phyloP scores from a whole-genome alignment of 1,140 invertebrate species.

The Laupala kohalensis region DNA sequence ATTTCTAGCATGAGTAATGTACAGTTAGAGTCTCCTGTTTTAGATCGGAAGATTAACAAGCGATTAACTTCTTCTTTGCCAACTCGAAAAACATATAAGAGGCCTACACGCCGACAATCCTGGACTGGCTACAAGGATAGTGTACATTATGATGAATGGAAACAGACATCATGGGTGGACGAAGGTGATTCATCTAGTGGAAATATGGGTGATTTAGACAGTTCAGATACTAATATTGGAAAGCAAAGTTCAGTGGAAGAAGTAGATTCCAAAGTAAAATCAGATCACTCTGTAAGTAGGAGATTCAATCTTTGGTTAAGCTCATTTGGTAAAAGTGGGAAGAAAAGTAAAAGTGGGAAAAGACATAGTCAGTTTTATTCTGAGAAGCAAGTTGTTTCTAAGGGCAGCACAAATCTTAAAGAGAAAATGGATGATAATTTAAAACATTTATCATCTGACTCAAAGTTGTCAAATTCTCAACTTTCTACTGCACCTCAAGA shows the following conservation, averaged over 20 bases:
- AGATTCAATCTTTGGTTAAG: slow-evolving; percentile 18
- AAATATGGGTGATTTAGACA: slow-evolving; percentile 21
- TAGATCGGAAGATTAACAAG: neutral
- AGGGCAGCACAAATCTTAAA: too few species aligned
- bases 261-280: slow-evolving; percentile 5
- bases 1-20: neutral
- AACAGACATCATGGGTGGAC: slow-evolving; percentile 15
- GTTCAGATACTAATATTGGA: slow-evolving; percentile 17
- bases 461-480: neutral
- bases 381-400: slow-evolving; percentile 8
- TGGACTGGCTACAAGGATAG: slow-evolving; percentile 9
- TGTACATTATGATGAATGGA: neutral
- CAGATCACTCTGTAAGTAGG: slow-evolving; percentile 10
- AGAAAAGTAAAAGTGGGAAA: slow-evolving; percentile 1
- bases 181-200: slow-evolving; percentile 23
- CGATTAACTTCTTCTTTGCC: neutral
- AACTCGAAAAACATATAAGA: neutral
- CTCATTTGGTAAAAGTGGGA: slow-evolving; percentile 22
- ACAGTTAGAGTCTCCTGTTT: neutral
- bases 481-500: neutral
- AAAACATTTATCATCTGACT: neutral
- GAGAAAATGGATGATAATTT: neutral
- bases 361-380: slow-evolving; percentile 12
- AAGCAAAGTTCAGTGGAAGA: slow-evolving; percentile 17
- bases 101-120: neutral